These are phyloP conservation scores for Gadopsis bispinosus DNA, from an alignment of 2,797 vertebrate genomes.

Conservation along the genomic window DNA sequence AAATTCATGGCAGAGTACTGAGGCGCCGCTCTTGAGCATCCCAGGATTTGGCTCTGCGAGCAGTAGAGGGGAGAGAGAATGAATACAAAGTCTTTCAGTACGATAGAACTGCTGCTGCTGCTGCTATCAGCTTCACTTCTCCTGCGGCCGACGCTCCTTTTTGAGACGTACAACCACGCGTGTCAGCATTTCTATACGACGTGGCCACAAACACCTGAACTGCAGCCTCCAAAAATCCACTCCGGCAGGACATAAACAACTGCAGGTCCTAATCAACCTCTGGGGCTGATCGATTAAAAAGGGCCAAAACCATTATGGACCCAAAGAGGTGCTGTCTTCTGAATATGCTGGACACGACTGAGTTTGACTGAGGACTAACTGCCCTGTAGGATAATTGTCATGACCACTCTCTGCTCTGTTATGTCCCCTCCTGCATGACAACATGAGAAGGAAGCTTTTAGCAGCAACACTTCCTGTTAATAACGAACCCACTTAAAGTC, in stretches of 20 bases:
- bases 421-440: conserved; percentile 28
- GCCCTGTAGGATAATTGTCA: conserved; percentile 43
- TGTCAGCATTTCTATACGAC: conserved; percentile 5
- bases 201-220: not conserved
- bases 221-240: not conserved
- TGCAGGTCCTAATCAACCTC: conserved; percentile 10
- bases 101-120: conserved; percentile 34
- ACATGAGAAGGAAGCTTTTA: conserved; percentile 1
- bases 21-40: conserved; percentile 71
- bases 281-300: conserved; percentile 24
- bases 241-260: not conserved
- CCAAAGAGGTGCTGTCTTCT: conserved; percentile 30
- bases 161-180: conserved; percentile 10
- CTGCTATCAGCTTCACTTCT: conserved; percentile 16
- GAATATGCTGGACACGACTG: conserved; percentile 48
- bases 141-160: conserved; percentile 19
- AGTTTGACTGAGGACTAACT: conserved; percentile 49
- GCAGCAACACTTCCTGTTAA: not conserved
- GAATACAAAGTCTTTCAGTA: conserved; percentile 67
- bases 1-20: conserved; percentile 64
- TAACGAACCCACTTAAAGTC: conserved; percentile 3
- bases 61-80: conserved; percentile 63
- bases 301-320: conserved; percentile 32
- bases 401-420: conserved; percentile 26
- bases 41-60: conserved; percentile 64